Base-by-base conservation (phyloP, 2,888 invertebrate genomes). In the Rhagophthalmus giganteus region DNA sequence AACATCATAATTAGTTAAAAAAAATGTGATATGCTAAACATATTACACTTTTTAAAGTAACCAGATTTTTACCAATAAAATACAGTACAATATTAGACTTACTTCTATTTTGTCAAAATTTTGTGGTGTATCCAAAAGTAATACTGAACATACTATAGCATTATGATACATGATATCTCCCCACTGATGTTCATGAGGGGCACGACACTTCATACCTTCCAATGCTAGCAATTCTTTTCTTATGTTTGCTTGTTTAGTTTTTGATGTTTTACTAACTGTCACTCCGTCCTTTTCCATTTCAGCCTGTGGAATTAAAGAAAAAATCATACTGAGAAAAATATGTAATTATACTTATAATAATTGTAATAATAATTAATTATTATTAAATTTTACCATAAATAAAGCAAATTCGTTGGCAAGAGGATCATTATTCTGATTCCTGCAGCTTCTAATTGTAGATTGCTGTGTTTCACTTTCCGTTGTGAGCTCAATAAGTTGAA, bases 161-260 rank as follows among this genome's bases (percentile, higher is more conserved):
- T 94, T 94, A 70, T 94, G 90, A 60, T 90, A 88, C 40, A 82
- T 80, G 41, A 81, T 80, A 9, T 87, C 85, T 34, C 88, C 88
- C 90, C 91, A 92, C 51, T 83, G 81, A 69, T 88, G 87, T 47
- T 82, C 82, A 71, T 88, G 88, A 12, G 92, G 90, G 4, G 92
- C 94, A 59, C 86, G 84, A 76, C 94, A 94, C 74, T 91, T 93
- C 77, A 86, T 87, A 12, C 94, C 94, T 64, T 90, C 79, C 45
- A 93, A 75, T 24, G 82, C 77, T 56, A 83, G 78, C 41, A 87
- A 73, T 63, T 86, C 84, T 66, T 82, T 81, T 82, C 84, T 64
- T 49, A 77, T 35, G 9, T 53, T 15, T 15, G 12, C 2, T 12
- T 35, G 39, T 33, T 31, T 31, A 16, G 20, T 26, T 25, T 10